Evolutionary conservation across 2,113 vertebrate genomes (phyloP), one percentile per base, ranked within the genome.

Genomic region (Notarius quadriscutis): DNA sequence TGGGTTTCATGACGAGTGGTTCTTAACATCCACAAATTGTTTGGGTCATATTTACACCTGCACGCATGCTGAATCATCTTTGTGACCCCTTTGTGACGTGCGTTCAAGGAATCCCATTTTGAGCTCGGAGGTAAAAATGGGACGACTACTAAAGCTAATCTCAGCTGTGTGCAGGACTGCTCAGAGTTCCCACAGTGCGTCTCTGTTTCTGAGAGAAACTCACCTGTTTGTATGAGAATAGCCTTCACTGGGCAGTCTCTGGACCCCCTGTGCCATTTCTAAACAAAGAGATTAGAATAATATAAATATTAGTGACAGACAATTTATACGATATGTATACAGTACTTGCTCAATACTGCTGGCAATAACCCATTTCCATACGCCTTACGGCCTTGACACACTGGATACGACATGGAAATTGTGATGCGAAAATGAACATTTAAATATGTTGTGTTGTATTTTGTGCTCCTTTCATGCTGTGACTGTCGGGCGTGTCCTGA

Each of bases 251-350:
- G 97, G 95, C 84, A 97, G 96, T 91, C 96, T 97, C 89, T 97
- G 95, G 84, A 97, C 95, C 89, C 98, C 98, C 93, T 99, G 97
- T 93, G 98, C 97, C 98, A 99, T 99, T 94, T 99, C 98, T 99
- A 93, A 55, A 27, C 17, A n/a, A 57, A 81, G 4, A 12, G 85
- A 69, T 30, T 51, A 15, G 27, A 1, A 48, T 20, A 15, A 62
- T 25, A 57, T 12, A 63, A 30, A 1, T 8, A 30, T 62, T 20
- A 80, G 58, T 48, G 7, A 82, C 25, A 51, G 34, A 27, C 30
- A 63, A 22, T 41, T 9, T 82, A 34, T 58, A 22, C 55, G 30
- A 60, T 81, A 81, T 34, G 41, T 81, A 17, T 58, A 58, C 53
- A 81, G 12, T 55, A 55, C 25, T 12, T 1, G 30, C 57, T 14